Evolutionary conservation across 2,797 vertebrate species (phyloP).

Genomic region (Scyliorhinus canicula): DNA sequence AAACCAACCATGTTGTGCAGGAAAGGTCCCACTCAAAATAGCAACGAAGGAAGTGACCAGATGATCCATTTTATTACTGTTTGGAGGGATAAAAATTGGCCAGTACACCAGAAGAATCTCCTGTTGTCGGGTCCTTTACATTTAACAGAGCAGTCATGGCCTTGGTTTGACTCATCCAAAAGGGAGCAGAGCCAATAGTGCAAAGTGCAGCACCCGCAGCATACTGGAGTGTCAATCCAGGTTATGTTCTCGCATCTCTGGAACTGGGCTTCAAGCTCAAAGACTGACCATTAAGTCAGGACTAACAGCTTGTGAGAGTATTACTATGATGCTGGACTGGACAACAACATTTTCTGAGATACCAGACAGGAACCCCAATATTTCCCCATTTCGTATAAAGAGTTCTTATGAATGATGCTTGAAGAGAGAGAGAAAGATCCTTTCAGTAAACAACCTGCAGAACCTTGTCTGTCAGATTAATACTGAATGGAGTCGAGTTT

Average conservation of each 20-base stretch:
- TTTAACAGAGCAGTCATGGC: background rate
- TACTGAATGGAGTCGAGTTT: no score
- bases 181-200: background rate
- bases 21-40: background rate
- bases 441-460: no score
- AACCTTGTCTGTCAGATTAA: no score
- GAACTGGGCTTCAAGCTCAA: background rate
- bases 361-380: no score
- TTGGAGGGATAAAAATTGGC: background rate
- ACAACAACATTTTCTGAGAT: no score
- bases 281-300: background rate
- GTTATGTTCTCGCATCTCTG: background rate
- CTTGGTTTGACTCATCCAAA: background rate
- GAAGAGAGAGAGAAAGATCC: no score
- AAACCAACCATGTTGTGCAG: background rate
- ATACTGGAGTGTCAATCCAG: background rate
- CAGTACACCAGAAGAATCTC: background rate
- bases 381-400: no score
- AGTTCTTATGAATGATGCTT: no score
- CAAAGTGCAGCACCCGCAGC: background rate
- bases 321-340: no score
- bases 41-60: background rate
- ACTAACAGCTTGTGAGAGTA: background rate
- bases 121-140: background rate
- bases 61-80: background rate